phyloP scores from a whole-genome alignment of 2,888 invertebrate species.

The Rhagophthalmus giganteus region DNA sequence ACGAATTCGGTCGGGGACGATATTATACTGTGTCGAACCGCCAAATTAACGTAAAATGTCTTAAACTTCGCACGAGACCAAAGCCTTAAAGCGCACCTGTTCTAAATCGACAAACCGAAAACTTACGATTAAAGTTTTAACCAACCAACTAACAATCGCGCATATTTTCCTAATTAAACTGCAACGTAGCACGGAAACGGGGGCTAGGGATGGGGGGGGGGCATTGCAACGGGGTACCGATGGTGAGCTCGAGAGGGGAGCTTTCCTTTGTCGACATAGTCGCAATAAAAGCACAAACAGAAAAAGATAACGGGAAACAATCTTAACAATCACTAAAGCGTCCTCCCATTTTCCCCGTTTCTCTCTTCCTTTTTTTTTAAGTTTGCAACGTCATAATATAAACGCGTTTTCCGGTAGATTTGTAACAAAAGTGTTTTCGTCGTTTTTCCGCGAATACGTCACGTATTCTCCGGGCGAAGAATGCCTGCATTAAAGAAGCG shows the following conservation, averaged over 20 bases:
- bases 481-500: constrained; percentile 42
- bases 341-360: too few species aligned
- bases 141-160: too few species aligned
- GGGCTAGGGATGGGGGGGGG: too few species aligned
- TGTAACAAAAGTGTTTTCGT: constrained; percentile 25
- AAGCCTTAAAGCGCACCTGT: too few species aligned
- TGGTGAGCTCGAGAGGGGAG: constrained; percentile 19
- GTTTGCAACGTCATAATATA: constrained; percentile 33
- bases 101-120: too few species aligned
- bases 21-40: too few species aligned
- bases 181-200: too few species aligned
- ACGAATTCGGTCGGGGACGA: too few species aligned
- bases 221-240: constrained; percentile 22
- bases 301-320: constrained; percentile 31
- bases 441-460: constrained; percentile 25
- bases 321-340: constrained; percentile 30
- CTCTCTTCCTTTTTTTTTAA: constrained; percentile 28
- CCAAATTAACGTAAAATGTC: too few species aligned
- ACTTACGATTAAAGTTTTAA: too few species aligned
- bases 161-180: too few species aligned
- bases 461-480: constrained; percentile 39
- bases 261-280: constrained; percentile 13
- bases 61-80: too few species aligned
- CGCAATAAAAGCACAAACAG: constrained; percentile 28
- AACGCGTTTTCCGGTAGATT: constrained; percentile 37